Conservation (phyloP, 2,797 vertebrate genomes). For the Coregonus ussuriensis region DNA sequence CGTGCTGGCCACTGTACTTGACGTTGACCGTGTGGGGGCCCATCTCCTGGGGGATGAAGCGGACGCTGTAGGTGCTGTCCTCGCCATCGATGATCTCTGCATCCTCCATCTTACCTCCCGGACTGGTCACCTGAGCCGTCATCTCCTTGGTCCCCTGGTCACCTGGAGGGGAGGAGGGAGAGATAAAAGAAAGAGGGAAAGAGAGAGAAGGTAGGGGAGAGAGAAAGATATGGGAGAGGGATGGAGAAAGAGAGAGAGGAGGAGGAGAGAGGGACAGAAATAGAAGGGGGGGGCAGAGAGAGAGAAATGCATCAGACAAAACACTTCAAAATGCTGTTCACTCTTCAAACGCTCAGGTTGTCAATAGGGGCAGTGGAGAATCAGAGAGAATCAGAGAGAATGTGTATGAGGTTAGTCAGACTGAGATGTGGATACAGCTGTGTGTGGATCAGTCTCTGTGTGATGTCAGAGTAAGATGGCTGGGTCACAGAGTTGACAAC, state of each 20-base stretch:
- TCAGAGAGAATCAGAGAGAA: not conserved
- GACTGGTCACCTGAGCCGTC: constrained; percentile 94
- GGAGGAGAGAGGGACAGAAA: not conserved
- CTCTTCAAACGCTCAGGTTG: not conserved
- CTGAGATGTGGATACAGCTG: not conserved
- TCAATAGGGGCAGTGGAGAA: not conserved
- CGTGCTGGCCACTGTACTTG: constrained; percentile 93
- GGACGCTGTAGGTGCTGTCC: constrained; percentile 92
- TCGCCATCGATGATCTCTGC: constrained; percentile 91
- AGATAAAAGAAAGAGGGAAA: not conserved
- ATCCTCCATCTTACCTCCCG: constrained; percentile 85
- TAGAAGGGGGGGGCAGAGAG: not conserved
- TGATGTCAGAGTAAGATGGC: constrained; percentile 1
- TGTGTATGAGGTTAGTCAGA: not conserved
- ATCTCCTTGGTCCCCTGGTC: constrained; percentile 88
- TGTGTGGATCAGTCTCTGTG: not conserved
- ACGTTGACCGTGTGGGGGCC: constrained; percentile 93
- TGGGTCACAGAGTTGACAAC: constrained; percentile 12
- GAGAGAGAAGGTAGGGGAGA: not conserved
- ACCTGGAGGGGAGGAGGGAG: constrained; percentile 56
- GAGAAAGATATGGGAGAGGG: not conserved
- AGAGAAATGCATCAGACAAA: not conserved
- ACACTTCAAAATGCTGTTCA: not conserved
- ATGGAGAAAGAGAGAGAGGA: not conserved
- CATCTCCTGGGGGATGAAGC: constrained; percentile 94